A percentile compares a stretch with the other conserved stretches of the same genome.
phyloP scores from a whole-genome alignment of 2,797 vertebrate species.

The Gymnopithys bicolor region DNA sequence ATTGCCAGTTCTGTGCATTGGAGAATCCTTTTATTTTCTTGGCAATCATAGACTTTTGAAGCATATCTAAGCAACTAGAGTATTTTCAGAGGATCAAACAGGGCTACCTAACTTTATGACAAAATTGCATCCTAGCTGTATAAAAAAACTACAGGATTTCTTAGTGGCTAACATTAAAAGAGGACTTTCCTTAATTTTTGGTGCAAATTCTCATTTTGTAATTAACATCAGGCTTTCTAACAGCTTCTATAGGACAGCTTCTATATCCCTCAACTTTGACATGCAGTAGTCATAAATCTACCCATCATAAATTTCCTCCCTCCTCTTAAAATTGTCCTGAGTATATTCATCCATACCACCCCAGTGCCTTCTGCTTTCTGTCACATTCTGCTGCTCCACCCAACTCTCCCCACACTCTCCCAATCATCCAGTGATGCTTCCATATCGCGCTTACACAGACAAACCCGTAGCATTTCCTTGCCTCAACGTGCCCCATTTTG shows the following conservation, averaged over 20 bases:
- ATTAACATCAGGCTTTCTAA: not conserved
- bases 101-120: not conserved
- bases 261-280: not conserved
- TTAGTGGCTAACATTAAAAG: not conserved
- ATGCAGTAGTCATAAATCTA: not conserved
- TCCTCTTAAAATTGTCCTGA: not conserved
- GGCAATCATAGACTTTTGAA: not conserved
- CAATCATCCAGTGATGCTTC: not conserved
- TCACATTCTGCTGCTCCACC: not conserved
- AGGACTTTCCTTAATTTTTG: not conserved
- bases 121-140: not conserved
- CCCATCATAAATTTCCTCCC: not conserved
- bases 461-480: not conserved
- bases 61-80: not conserved
- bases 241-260: not conserved
- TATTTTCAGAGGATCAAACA: not conserved
- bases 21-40: not conserved
- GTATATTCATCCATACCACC: not conserved
- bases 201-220: not conserved
- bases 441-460: not conserved
- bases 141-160: not conserved
- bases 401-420: not conserved
- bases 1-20: not conserved
- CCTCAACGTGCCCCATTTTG: not conserved
- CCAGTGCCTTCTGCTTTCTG: not conserved